These are phyloP conservation scores for Hippocampus comes DNA, from an alignment of 2,113 vertebrate species.

Conservation along the genomic window DNA sequence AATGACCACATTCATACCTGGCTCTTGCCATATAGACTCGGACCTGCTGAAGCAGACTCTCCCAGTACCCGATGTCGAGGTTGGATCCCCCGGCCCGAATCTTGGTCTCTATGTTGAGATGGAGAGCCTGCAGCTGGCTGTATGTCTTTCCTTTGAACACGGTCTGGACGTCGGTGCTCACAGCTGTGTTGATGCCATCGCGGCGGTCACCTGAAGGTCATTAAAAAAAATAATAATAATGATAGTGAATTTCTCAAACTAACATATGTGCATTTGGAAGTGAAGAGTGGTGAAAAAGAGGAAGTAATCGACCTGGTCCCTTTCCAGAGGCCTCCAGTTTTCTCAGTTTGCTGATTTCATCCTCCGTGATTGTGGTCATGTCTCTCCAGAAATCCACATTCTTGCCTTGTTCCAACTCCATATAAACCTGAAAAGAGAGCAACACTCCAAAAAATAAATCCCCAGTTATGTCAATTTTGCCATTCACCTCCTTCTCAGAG, in stretches of 20 bases:
- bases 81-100: slow-evolving; percentile 89
- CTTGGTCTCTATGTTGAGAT: slow-evolving; percentile 90
- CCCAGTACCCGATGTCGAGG: slow-evolving; percentile 97
- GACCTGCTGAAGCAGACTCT: slow-evolving; percentile 92
- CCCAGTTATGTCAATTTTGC: no score
- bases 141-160: slow-evolving; percentile 98
- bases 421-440: slow-evolving; percentile 81
- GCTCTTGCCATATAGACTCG: slow-evolving; percentile 94
- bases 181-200: slow-evolving; percentile 92
- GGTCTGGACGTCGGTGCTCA: slow-evolving; percentile 87
- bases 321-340: slow-evolving; percentile 92
- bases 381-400: slow-evolving; percentile 97
- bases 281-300: background rate
- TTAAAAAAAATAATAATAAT: background rate
- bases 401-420: slow-evolving; percentile 97
- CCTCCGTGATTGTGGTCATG: slow-evolving; percentile 96
- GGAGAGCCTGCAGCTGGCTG: slow-evolving; percentile 91
- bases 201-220: slow-evolving; percentile 83
- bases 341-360: slow-evolving; percentile 92
- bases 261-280: background rate
- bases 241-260: background rate
- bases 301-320: slow-evolving; percentile 80
- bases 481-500: no score
- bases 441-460: no score
- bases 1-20: slow-evolving; percentile 67